A percentile compares a stretch with the other conserved stretches of the same genome.
Conservation (phyloP, 1,140 invertebrate genomes). For the Aphelenchoides avenae region DNA sequence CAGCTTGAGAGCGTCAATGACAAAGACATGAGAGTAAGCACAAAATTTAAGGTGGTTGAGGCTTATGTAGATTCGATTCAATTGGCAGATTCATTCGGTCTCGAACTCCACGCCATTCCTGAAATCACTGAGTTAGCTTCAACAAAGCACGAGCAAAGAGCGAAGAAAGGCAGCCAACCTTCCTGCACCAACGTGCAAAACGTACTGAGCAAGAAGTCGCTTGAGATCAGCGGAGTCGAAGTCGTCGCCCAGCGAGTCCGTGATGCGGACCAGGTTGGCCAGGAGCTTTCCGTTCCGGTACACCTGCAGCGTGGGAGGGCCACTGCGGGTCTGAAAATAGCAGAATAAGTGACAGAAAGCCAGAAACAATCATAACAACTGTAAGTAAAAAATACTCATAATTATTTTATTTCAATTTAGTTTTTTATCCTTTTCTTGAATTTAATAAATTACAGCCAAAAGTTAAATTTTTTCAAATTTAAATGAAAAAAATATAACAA, state of each 20-base stretch:
- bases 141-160: background rate
- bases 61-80: background rate
- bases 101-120: constrained; percentile 24
- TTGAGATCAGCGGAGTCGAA: constrained; percentile 69
- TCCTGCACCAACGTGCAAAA: too few species aligned
- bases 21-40: background rate
- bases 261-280: constrained; percentile 83
- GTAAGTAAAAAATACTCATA: too few species aligned
- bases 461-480: constrained; percentile 7
- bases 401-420: too few species aligned
- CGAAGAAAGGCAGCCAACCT: too few species aligned
- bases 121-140: background rate
- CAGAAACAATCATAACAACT: background rate
- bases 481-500: constrained; percentile 21
- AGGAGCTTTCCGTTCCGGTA: constrained; percentile 85
- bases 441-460: too few species aligned
- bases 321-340: constrained; percentile 68
- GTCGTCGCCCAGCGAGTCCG: constrained; percentile 80
- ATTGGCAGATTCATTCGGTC: background rate
- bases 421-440: too few species aligned
- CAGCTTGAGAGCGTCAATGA: background rate
- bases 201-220: constrained; percentile 18
- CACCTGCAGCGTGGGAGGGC: constrained; percentile 82
- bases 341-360: background rate
- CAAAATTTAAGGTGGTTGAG: background rate